Evolutionary conservation across 2,797 vertebrate genomes (phyloP), one percentile per base, ranked within the genome.

Genomic region (Acropternis orthonyx): DNA sequence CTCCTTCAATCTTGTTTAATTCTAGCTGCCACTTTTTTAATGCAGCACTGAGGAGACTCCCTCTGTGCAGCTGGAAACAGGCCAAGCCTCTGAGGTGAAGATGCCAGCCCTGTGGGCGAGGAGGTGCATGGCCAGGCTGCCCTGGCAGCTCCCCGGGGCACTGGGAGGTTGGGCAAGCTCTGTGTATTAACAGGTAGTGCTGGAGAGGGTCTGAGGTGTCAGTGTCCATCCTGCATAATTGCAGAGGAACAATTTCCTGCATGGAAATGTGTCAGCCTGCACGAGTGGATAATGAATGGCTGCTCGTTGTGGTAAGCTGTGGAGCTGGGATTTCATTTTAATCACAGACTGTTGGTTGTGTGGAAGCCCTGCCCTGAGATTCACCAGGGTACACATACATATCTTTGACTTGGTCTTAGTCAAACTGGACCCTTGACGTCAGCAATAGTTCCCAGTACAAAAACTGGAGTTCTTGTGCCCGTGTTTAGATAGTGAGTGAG

Each of bases 301-400:
- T 73, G 89, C 89, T 88, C 18, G 0, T 19, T 46, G 69, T 8
- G 34, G 92, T 92, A 51, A 76, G 89, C 83, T 68, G 72, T 76
- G 95, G 81, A 81, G 91, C 88, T 77, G 67, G 91, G 96, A 74
- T 95, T 96, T 96, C 49, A 8, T 87, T 94, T 65, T 79, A 91
- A 80, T 92, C 92, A 85, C 76, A 89, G 92, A 23, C 49, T 91
- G 41, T 16, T 93, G 36, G 26, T 46, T 92, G 91, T 51, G 75
- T 82, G 56, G 83, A 63, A 96, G 89, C 90, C 91, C 92, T 96
- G 75, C 93, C 80, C 88, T 72, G 79, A 44, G 68, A 89, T 95
- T 95, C 93, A 56, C 84, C 56, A 77, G 48, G 26, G 69, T 66
- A 39, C 41, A 52, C 79, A 23, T 34, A 26, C 71, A 3, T 63